A percentile compares a stretch with the other conserved stretches of the same genome.
phyloP scores from a whole-genome alignment of 2,888 invertebrate genomes.

The Saturnia japonica region DNA sequence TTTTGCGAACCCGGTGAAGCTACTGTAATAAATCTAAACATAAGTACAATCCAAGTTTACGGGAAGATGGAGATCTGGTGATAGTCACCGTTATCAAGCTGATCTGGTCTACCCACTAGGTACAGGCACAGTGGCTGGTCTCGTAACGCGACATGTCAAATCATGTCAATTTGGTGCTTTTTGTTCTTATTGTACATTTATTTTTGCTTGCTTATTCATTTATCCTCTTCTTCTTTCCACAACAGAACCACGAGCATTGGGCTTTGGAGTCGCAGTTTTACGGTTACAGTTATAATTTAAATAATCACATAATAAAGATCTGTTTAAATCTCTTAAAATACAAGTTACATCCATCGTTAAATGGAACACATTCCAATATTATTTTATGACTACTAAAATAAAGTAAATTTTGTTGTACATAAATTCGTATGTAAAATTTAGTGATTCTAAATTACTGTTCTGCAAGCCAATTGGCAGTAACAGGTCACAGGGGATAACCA shows the following conservation, averaged over 20 bases:
- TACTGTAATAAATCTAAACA: not conserved
- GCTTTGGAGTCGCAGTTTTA: too few species aligned
- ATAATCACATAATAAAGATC: not conserved
- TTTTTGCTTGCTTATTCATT: too few species aligned
- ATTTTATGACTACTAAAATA: not conserved
- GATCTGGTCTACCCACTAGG: too few species aligned
- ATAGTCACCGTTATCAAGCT: not conserved
- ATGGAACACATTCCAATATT: not conserved
- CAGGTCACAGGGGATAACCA: slow-evolving; percentile 25
- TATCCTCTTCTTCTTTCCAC: too few species aligned
- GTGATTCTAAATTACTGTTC: slow-evolving; percentile 5
- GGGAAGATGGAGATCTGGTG: not conserved
- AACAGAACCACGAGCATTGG: too few species aligned
- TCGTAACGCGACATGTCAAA: too few species aligned
- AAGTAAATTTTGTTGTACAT: not conserved
- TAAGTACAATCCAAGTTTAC: not conserved
- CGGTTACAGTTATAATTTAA: too few species aligned
- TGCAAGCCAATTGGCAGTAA: slow-evolving; percentile 28
- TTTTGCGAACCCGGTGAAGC: not conserved
- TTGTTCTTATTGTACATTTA: too few species aligned
- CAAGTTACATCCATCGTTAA: not conserved
- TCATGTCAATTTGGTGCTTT: too few species aligned
- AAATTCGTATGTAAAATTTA: slow-evolving; percentile 3
- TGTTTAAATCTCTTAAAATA: not conserved
- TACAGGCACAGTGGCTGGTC: not conserved